These are phyloP conservation scores for Hycleus cichorii DNA, from an alignment of 1,140 invertebrate species.

Conservation along the genomic window DNA sequence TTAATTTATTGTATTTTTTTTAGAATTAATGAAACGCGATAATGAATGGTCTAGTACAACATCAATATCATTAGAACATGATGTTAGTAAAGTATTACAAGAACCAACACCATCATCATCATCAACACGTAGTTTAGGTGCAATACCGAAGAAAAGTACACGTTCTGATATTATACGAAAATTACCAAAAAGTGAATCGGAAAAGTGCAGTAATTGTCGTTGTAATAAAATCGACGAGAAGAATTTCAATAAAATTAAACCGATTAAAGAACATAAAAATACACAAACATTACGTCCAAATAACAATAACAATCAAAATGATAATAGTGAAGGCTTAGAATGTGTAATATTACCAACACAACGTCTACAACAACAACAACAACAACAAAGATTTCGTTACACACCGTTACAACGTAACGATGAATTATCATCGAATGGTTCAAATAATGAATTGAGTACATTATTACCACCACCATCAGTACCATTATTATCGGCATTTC, in stretches of 20 bases:
- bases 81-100: conserved; percentile 41
- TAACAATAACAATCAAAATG: conserved; percentile 8
- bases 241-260: conserved; percentile 4
- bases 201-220: conserved; percentile 31
- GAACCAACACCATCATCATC: conserved; percentile 32
- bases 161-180: conserved; percentile 13
- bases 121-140: conserved; percentile 52
- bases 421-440: conserved; percentile 47
- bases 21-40: conserved; percentile 43
- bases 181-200: conserved; percentile 38
- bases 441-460: conserved; percentile 56
- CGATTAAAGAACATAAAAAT: conserved; percentile 35
- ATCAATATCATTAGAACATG: conserved; percentile 49
- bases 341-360: conserved; percentile 26
- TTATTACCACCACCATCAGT: conserved; percentile 51
- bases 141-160: conserved; percentile 61
- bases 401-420: conserved; percentile 13
- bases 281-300: conserved; percentile 26
- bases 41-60: conserved; percentile 48
- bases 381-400: background rate
- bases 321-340: conserved; percentile 36
- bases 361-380: background rate
- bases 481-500: conserved; percentile 54
- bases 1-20: background rate
- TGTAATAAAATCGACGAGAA: background rate